Base-by-base conservation (phyloP, 2,113 vertebrate genomes). In the Perognathus longimembris region DNA sequence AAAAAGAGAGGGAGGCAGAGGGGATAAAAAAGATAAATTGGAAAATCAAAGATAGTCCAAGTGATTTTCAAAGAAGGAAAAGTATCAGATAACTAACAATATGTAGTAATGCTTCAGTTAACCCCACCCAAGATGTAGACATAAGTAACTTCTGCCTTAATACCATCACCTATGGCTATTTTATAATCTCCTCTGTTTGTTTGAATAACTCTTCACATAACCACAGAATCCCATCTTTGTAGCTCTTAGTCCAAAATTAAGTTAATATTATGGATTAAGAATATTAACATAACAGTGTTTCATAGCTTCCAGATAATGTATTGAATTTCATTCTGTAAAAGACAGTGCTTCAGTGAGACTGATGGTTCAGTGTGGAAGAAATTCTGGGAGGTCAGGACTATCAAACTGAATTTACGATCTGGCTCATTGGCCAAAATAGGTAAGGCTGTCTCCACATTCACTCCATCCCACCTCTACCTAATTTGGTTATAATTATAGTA, bases 241-340 rank as follows among this genome's bases (percentile, higher is more conserved):
- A 94, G 81, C 42, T 89, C 63, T 77, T 63, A 73, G 73, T 45
- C 54, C 81, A 63, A 79, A 80, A 93, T 70, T 6, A 90, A 89
- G 76, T 77, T 54, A 82, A 40, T 78, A 88, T 40, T 89, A 77
- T 75, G 42, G 24, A 61, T 69, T 34, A 84, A 54, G n/a, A 21
- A 1, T 73, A 7, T 18, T 63, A 71, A 75, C 57, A 73, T 75
- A 75, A 76, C 24, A 69, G 82, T 38, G 17, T 84, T 6, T 59
- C 24, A 30, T 75, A 42, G 9, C 30, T 81, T 64, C 54, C 26
- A 90, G 45, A n/a, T 59, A 74, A 40, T 1, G 69, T 69, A 74
- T 0, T 86, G 59, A n/a, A 89, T 63, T 89, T 91, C 11, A 81
- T 79, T 84, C 57, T 87, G 2, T 34, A 69, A 83, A 92, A 34